Evolutionary conservation across 2,113 vertebrate species (phyloP), one percentile per base, ranked within the genome.

Genomic region (Phylloscopus whistleri): DNA sequence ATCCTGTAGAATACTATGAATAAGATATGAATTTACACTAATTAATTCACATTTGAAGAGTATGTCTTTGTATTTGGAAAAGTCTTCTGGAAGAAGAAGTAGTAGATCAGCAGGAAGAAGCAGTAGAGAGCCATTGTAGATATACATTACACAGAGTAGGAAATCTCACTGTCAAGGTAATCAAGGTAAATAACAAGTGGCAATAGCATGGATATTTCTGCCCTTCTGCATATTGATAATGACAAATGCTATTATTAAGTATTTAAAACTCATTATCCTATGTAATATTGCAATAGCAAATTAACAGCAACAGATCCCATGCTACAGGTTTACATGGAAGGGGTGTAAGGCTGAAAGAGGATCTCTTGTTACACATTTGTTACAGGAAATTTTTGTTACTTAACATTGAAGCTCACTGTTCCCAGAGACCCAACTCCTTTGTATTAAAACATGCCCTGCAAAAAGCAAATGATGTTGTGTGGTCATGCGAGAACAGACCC

Each of bases 401-500:
- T 76, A 55, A 66, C 24, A 39, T 17, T 16, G 39, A 90, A 85
- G 44, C 28, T 84, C 28, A 41, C 7, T 60, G 11, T 30, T 91
- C 52, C 46, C 51, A 90, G 67, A 87, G 10, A 82, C 10, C 7
- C 13, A 63, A 43, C 12, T 75, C 16, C 23, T 69, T 80, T 37
- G 7, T 31, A 58, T 14, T 79, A 66, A 85, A 90, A 41, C 19
- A 37, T 1, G 1, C 3, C 49, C 51, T 59, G 15, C 27, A 67
- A 83, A 76, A 85, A 73, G 16, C 52, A 76, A 80, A 75, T 13
- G 15, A 49, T 5, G 0, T 7, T 48, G 21, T 41, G 16, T 41
- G 41, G 48, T 44, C 3, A 0, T 4, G 4, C 33, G 15, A 43
- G 69, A 59, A 64, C 0, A 64, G 35, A 44, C 12, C 9, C n/a